These are phyloP conservation scores for Amblyornis subalaris DNA, from an alignment of 2,113 vertebrate genomes.

Conservation along the genomic window DNA sequence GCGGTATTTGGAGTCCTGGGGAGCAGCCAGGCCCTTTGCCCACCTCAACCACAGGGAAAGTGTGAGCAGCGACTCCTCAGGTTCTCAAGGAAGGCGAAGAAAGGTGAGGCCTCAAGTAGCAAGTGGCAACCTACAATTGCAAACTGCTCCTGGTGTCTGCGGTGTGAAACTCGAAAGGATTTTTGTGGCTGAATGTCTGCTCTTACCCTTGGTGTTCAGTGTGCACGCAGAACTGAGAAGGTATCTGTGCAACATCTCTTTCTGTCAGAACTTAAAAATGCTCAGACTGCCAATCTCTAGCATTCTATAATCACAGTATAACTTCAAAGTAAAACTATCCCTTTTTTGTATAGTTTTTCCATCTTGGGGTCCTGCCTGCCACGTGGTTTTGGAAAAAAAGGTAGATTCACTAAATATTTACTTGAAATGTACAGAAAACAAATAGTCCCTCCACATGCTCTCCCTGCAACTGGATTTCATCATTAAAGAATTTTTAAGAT, in stretches of 20 bases:
- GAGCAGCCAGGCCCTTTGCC: constrained; percentile 91
- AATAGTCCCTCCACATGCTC: background rate
- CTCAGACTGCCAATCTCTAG: background rate
- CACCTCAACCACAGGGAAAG: constrained; percentile 90
- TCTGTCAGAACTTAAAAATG: background rate
- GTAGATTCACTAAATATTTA: background rate
- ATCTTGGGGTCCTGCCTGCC: background rate
- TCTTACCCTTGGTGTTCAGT: background rate
- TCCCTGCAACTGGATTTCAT: background rate
- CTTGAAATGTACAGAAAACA: background rate
- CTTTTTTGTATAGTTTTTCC: background rate
- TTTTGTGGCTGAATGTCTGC: background rate
- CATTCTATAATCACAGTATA: fast-evolving
- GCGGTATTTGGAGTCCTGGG: constrained; percentile 96
- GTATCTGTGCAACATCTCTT: background rate
- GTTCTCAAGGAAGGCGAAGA: constrained; percentile 72
- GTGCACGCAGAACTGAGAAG: background rate
- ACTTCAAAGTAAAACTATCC: background rate
- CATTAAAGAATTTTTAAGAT: background rate
- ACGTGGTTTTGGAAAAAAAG: background rate
- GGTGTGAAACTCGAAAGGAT: fast-evolving
- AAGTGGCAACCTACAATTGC: fast-evolving
- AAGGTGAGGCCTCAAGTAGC: constrained; percentile 69
- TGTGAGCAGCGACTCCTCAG: constrained; percentile 76
- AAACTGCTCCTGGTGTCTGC: fast-evolving